Percentiles rank a stretch among this genome's conserved stretches.
These are phyloP conservation scores for Tetramorium parvispinum DNA, from an alignment of 1,140 invertebrate genomes.

Conservation along the genomic window DNA sequence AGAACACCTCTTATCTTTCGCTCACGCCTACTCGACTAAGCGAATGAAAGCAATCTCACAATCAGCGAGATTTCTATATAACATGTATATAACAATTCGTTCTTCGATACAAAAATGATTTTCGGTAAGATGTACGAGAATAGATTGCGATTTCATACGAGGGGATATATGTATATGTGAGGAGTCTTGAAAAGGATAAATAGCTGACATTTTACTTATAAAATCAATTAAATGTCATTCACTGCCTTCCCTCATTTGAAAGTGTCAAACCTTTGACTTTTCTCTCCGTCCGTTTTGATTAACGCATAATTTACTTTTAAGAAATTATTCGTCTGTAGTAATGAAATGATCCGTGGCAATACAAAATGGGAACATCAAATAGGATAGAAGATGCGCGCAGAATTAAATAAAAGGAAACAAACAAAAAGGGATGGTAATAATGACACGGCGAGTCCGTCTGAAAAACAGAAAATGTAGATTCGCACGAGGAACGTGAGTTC, in stretches of 20 bases:
- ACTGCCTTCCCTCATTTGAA: neutral
- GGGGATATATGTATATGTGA: neutral
- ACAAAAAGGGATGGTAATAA: conserved; percentile 9
- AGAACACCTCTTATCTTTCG: conserved; percentile 40
- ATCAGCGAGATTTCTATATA: neutral
- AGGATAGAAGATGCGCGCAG: neutral
- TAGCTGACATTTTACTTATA: neutral
- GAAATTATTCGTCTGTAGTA: neutral
- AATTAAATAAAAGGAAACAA: conserved; percentile 21
- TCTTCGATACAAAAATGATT: conserved; percentile 9
- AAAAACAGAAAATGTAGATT: conserved; percentile 42
- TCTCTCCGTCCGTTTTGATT: neutral
- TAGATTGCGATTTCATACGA: neutral
- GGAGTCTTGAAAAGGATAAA: neutral
- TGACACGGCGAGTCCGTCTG: neutral
- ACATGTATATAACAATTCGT: neutral
- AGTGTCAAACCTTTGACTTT: neutral
- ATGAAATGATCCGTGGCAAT: neutral
- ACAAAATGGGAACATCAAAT: neutral
- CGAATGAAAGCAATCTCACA: conserved; percentile 3
- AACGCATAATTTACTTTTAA: neutral
- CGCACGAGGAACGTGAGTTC: neutral
- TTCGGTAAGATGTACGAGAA: neutral
- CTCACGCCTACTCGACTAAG: neutral
- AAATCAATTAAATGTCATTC: neutral